Base-by-base conservation (phyloP, 53 echinoderm and acorn worm species). In the Crossaster papposus region DNA sequence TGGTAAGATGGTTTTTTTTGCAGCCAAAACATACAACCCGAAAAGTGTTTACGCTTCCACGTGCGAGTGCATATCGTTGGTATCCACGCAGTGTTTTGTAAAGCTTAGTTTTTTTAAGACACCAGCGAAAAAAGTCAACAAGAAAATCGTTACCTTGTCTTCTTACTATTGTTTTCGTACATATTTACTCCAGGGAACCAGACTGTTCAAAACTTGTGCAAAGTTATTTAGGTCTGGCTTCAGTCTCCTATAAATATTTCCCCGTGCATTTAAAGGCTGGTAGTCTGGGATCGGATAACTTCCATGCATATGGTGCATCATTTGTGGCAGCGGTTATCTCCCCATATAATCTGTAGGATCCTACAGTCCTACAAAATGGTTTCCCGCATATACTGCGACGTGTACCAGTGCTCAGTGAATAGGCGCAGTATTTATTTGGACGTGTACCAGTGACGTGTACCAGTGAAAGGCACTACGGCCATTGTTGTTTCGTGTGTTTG, bases 221-320 rank as follows among this genome's bases (percentile, higher is more conserved):
- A n/a, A n/a, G n/a, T 72, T 85, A 58, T 58, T 18, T 30, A 50
- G 28, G 87, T 87, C 87, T 87, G 77, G 77, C 2, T 58, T 36
- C 77, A 17, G 87, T 36, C 87, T 87, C 87, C 26, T 52, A 22
- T 14, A 23, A 31, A 15, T 8, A 14, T 36, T 70, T 20, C 12
- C 52, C 30, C 68, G 17, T 28, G 22, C 11, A 68, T 24, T 76
- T 4, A 12, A 13, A 14, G 1, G 24, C 22, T 52, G n/a, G 58
- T 87, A 87, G 87, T 77, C 32, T 76, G 87, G 87, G 34, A 12
- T 14, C 87, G 77, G 87, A 9, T 3, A 37, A 55, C 28, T 62
- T 85, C 87, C 77, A 77, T 76, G 87, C 87, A 87, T 63, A n/a
- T n/a, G n/a, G n/a, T n/a, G n/a, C n/a, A n/a, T n/a, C n/a, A n/a